A percentile compares a stretch with the other conserved stretches of the same genome.
Conservation (phyloP, 2,113 vertebrate genomes). For the Tetraodon nigroviridis region DNA sequence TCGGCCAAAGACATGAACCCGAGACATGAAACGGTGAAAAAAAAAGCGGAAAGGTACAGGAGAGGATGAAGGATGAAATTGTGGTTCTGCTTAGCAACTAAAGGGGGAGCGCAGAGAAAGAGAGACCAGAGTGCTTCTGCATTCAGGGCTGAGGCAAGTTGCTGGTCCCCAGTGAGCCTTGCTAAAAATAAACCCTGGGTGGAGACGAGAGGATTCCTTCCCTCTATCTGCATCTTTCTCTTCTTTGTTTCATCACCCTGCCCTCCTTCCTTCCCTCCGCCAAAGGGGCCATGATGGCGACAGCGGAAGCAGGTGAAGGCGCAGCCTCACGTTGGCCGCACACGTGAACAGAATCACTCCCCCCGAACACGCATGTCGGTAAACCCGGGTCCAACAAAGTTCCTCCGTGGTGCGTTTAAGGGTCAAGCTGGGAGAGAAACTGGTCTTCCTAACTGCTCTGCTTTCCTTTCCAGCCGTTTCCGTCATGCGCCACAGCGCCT, state of each 20-base stretch:
- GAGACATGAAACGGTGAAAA: constrained; percentile 2
- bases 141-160: constrained; percentile 50
- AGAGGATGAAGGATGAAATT: constrained; percentile 10
- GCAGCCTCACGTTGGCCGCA: not conserved
- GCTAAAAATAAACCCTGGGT: constrained; percentile 70
- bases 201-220: constrained; percentile 41
- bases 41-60: not conserved
- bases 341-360: no score
- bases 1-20: constrained; percentile 3
- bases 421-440: no score
- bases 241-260: constrained; percentile 23
- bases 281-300: not conserved
- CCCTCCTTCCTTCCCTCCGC: not conserved
- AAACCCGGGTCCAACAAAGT: no score
- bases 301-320: no score
- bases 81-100: not conserved
- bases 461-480: constrained; percentile 81
- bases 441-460: not conserved
- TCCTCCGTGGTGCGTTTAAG: no score
- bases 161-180: constrained; percentile 56
- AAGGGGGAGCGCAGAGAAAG: constrained; percentile 9
- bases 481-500: constrained; percentile 93
- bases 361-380: no score
- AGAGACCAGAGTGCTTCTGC: constrained; percentile 47
- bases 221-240: constrained; percentile 27